phyloP scores from a whole-genome alignment of 2,888 invertebrate genomes.

The Microchrysa polita region DNA sequence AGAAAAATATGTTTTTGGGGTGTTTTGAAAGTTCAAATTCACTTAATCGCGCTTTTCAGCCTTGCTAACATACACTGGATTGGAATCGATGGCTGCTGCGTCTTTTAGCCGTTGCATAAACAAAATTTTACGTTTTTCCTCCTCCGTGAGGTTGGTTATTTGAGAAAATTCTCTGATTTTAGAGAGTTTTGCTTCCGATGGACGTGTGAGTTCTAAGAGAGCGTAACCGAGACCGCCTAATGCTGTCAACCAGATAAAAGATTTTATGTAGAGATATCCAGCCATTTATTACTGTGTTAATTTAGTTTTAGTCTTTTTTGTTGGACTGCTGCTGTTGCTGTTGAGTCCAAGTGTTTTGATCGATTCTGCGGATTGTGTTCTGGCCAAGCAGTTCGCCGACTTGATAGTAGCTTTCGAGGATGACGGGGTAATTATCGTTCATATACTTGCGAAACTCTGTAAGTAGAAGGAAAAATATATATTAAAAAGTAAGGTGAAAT shows the following conservation, averaged over 20 bases:
- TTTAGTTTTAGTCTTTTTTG: slow-evolving; percentile 34
- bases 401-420: slow-evolving; percentile 75
- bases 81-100: slow-evolving; percentile 52
- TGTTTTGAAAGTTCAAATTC: neutral
- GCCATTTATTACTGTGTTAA: slow-evolving; percentile 56
- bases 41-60: slow-evolving; percentile 19
- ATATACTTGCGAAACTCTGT: slow-evolving; percentile 77
- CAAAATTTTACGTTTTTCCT: slow-evolving; percentile 57
- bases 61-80: slow-evolving; percentile 26
- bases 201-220: slow-evolving; percentile 68
- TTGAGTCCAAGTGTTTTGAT: slow-evolving; percentile 68
- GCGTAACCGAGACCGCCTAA: slow-evolving; percentile 71
- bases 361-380: slow-evolving; percentile 65
- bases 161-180: slow-evolving; percentile 56
- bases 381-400: slow-evolving; percentile 73
- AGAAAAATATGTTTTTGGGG: neutral
- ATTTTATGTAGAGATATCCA: slow-evolving; percentile 62
- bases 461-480: slow-evolving; percentile 54
- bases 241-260: slow-evolving; percentile 70
- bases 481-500: neutral
- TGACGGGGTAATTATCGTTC: slow-evolving; percentile 71
- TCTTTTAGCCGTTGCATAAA: slow-evolving; percentile 59
- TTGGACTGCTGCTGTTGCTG: slow-evolving; percentile 55
- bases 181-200: slow-evolving; percentile 64
- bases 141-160: slow-evolving; percentile 51